Evolutionary conservation across 1,140 invertebrate genomes (phyloP).

Genomic region (Megathymus violae): DNA sequence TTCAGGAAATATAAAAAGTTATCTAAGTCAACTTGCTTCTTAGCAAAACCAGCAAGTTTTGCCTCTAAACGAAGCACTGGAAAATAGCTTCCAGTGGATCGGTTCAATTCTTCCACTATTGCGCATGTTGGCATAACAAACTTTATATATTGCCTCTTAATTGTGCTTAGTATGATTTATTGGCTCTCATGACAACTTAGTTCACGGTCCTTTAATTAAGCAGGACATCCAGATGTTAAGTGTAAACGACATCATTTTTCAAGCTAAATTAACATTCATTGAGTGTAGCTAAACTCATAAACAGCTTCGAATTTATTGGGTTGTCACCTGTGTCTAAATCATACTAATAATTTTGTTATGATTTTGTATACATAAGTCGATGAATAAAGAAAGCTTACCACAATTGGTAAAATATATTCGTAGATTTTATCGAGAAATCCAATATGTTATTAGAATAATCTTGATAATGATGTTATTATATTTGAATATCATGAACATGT

Average conservation of each 20-base stretch:
- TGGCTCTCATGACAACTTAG: constrained; percentile 20
- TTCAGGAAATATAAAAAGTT: no score
- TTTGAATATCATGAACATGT: constrained; percentile 25
- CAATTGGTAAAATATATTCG: constrained; percentile 42
- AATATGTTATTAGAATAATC: constrained; percentile 66
- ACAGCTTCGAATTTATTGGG: background rate
- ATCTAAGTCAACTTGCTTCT: no score
- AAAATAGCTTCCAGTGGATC: no score
- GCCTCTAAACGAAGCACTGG: no score
- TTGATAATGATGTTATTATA: constrained; percentile 46
- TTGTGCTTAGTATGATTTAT: constrained; percentile 20
- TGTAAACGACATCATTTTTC: constrained; percentile 21
- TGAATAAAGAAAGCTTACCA: constrained; percentile 27
- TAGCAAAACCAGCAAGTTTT: no score
- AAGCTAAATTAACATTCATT: constrained; percentile 11
- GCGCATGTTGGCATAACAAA: no score
- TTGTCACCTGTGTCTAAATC: constrained; percentile 14
- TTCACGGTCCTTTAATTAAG: constrained; percentile 31
- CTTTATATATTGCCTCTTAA: background rate
- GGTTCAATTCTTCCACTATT: no score
- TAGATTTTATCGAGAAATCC: constrained; percentile 57
- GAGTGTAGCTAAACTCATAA: constrained; percentile 2
- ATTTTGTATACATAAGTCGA: constrained; percentile 23
- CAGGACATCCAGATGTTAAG: constrained; percentile 21
- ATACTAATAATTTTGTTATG: background rate